Conservation (phyloP, 2,113 vertebrate species). For the Prunella fulvescens region DNA sequence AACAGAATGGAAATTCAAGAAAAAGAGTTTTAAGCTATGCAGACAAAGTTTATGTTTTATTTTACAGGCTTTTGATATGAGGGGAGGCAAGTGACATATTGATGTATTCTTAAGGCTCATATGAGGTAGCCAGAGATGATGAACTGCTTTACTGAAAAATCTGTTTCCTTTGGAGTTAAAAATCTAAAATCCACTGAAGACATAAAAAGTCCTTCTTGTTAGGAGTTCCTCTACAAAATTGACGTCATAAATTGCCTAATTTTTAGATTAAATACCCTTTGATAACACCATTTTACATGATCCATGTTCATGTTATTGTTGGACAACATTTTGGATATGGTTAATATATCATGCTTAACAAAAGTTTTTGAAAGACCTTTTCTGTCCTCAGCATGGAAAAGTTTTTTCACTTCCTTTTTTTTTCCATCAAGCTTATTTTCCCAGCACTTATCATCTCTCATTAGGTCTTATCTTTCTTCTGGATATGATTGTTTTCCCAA, state of each 20-base stretch:
- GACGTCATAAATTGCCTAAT: background rate
- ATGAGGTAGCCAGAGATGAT: background rate
- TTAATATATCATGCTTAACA: background rate
- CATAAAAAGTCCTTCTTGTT: background rate
- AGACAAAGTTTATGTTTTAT: background rate
- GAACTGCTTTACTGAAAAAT: background rate
- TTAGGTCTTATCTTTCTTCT: constrained; percentile 32
- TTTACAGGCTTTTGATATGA: background rate
- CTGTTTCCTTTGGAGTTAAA: background rate
- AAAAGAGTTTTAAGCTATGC: background rate
- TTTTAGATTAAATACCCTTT: background rate
- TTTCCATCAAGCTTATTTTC: constrained; percentile 2
- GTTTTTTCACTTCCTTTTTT: constrained; percentile 9
- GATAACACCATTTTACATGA: background rate
- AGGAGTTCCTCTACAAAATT: background rate
- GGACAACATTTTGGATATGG: background rate
- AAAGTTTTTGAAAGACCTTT: constrained; percentile 11
- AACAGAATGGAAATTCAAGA: background rate
- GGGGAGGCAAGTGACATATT: background rate
- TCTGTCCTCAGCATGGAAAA: background rate
- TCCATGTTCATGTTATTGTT: background rate
- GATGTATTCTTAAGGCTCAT: background rate
- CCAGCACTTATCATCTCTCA: background rate
- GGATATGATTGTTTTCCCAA: constrained; percentile 1
- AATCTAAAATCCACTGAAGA: background rate